These are phyloP conservation scores for Cinclus mexicanus DNA, from an alignment of 2,113 vertebrate genomes.

Conservation along the genomic window DNA sequence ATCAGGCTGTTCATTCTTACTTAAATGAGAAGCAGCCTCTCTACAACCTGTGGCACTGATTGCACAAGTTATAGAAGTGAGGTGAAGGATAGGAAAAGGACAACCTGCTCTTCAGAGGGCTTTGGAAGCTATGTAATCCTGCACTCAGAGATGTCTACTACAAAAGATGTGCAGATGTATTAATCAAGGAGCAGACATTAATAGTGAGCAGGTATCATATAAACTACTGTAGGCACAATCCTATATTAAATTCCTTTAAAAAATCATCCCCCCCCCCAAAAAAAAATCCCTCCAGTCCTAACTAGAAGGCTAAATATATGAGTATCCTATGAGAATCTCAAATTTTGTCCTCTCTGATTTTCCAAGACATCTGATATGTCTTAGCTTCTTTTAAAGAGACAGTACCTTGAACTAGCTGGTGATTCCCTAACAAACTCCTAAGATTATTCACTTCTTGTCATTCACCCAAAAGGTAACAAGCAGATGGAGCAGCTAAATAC, in stretches of 20 bases:
- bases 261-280: background rate
- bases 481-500: background rate
- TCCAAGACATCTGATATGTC: background rate
- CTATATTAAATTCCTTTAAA: background rate
- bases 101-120: background rate
- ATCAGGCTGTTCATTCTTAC: background rate
- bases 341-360: background rate
- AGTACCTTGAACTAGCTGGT: background rate
- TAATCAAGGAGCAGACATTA: background rate
- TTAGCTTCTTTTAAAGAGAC: background rate
- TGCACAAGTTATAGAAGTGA: accelerated
- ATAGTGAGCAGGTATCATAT: background rate
- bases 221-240: background rate
- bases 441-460: background rate
- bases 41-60: background rate
- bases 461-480: background rate
- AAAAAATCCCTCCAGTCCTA: background rate
- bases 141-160: background rate
- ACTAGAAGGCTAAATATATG: background rate
- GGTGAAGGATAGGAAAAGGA: background rate
- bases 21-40: background rate
- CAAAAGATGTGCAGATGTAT: background rate
- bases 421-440: background rate
- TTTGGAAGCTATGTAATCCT: background rate
- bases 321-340: background rate